Conservation (phyloP, 1,140 invertebrate species). For the Drosophila pachea region DNA sequence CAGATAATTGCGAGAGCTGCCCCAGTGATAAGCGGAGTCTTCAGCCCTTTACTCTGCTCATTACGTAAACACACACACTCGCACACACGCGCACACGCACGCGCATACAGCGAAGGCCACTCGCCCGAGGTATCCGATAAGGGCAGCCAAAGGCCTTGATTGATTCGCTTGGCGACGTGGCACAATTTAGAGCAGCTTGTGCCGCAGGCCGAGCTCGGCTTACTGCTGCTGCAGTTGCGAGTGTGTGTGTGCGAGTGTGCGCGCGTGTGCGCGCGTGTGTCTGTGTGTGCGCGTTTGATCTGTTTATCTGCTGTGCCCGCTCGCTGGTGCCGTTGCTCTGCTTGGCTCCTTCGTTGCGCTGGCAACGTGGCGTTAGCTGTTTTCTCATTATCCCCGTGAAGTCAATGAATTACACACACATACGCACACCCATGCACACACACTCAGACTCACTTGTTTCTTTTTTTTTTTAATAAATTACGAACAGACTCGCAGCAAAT, state of each 20-base stretch:
- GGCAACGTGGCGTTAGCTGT: constrained; percentile 36
- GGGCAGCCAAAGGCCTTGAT: constrained; percentile 59
- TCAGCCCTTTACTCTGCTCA: constrained; percentile 50
- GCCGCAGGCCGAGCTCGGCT: neutral
- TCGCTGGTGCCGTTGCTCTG: constrained; percentile 1
- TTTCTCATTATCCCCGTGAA: constrained; percentile 65
- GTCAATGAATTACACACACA: constrained; percentile 45
- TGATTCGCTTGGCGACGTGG: constrained; percentile 44
- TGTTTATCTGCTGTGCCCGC: constrained; percentile 8
- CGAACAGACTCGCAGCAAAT: constrained; percentile 42
- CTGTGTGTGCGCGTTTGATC: constrained; percentile 4
- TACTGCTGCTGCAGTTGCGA: constrained; percentile 8
- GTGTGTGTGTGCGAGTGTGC: neutral
- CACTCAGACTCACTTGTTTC: constrained; percentile 2
- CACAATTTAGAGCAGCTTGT: constrained; percentile 46
- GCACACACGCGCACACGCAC: constrained; percentile 4
- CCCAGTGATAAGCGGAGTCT: constrained; percentile 57
- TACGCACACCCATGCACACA: constrained; percentile 3
- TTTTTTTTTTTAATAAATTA: constrained; percentile 61
- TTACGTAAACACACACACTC: constrained; percentile 35
- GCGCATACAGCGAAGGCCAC: neutral
- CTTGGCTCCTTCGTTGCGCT: constrained; percentile 33
- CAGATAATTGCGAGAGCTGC: constrained; percentile 7
- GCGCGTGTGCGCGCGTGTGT: neutral
- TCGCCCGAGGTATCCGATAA: constrained; percentile 10